These are phyloP conservation scores for Galeopterus variegatus DNA, from an alignment of 2,113 vertebrate genomes.

Conservation along the genomic window DNA sequence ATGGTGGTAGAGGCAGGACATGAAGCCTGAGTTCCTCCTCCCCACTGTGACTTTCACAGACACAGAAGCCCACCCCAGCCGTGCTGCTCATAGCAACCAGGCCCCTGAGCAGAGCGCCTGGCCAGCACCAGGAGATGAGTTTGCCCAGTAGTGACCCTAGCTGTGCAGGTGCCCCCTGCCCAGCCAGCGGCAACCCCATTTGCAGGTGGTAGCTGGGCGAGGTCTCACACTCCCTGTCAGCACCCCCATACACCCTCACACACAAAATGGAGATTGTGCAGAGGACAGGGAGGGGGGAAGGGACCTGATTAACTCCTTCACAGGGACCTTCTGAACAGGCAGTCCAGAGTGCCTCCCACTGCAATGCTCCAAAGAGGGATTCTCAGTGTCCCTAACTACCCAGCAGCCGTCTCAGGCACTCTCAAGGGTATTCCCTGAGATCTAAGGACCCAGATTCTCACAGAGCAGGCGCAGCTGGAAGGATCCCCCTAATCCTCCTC, in stretches of 20 bases:
- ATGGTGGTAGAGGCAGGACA: neutral
- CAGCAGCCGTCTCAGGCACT: neutral
- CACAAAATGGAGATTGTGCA: neutral
- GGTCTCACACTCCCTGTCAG: neutral
- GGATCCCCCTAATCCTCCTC: neutral
- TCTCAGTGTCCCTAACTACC: neutral
- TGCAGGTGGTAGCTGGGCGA: neutral
- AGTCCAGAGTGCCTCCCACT: neutral
- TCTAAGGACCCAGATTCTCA: neutral
- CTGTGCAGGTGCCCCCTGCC: neutral
- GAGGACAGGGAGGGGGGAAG: accelerated
- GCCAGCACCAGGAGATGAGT: neutral
- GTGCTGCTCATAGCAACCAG: neutral
- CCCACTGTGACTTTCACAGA: neutral
- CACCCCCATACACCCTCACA: neutral
- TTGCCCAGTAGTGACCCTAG: neutral
- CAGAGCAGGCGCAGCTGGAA: neutral
- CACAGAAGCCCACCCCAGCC: neutral
- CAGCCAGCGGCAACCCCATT: neutral
- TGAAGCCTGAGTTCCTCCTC: neutral
- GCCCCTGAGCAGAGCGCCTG: neutral
- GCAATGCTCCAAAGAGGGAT: neutral
- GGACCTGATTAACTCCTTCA: neutral
- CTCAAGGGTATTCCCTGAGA: too few species aligned
- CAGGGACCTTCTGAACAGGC: neutral